Percentiles rank a stretch among this genome's conserved stretches.
phyloP scores from a whole-genome alignment of 2,888 invertebrate genomes.

The Neoitamus cyanurus region DNA sequence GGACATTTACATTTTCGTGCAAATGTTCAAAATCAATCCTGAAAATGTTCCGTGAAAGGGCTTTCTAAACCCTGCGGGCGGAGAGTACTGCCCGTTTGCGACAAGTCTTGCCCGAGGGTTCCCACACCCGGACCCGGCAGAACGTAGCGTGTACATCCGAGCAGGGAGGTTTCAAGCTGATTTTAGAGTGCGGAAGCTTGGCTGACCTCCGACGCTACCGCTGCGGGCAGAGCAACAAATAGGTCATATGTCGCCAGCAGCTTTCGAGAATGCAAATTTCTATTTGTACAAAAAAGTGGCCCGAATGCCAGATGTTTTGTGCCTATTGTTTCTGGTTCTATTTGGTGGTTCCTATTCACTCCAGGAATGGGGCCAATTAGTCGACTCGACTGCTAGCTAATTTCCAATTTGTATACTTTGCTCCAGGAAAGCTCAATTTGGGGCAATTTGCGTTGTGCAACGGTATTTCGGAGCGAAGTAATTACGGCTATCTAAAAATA shows the following conservation, averaged over 20 bases:
- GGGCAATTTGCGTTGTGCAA: neutral
- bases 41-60: neutral
- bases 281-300: neutral
- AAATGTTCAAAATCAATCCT: neutral
- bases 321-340: neutral
- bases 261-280: neutral
- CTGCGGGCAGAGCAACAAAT: neutral
- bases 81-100: neutral
- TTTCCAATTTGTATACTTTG: neutral
- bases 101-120: neutral
- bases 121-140: neutral
- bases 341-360: neutral
- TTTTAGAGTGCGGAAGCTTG: neutral
- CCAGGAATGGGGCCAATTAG: neutral
- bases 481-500: neutral
- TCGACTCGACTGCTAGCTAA: neutral
- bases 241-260: neutral
- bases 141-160: neutral
- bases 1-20: slow-evolving; percentile 6
- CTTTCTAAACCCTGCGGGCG: neutral
- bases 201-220: neutral
- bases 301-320: neutral
- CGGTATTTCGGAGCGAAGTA: neutral
- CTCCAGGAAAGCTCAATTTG: neutral
- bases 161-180: no score